phyloP scores from a whole-genome alignment of 1,140 invertebrate genomes.

The Danaus plexippus region DNA sequence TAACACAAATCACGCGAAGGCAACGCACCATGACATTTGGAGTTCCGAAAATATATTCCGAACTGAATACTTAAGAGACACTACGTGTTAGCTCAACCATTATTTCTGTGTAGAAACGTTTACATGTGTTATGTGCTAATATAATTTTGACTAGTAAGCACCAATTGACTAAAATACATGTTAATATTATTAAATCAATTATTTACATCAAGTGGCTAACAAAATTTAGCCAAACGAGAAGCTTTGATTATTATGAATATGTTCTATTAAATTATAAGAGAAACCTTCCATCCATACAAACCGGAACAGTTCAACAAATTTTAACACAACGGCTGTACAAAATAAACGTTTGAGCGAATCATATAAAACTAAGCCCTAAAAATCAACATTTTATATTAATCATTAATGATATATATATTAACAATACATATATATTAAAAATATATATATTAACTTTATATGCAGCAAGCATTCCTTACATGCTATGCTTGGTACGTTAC shows the following conservation, averaged over 20 bases:
- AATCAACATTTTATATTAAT: too few species aligned
- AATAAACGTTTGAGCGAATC: conserved; percentile 34
- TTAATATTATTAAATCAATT: conserved; percentile 41
- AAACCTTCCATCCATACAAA: conserved; percentile 6
- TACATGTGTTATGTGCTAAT: conserved; percentile 46
- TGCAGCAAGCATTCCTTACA: too few species aligned
- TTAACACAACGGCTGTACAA: conserved; percentile 12
- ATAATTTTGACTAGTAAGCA: conserved; percentile 72
- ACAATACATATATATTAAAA: too few species aligned
- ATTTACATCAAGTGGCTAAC: conserved; percentile 60
- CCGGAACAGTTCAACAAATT: conserved; percentile 3
- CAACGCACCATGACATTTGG: too few species aligned
- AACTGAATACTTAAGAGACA: too few species aligned
- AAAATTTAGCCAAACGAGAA: conserved; percentile 61
- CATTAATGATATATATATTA: too few species aligned
- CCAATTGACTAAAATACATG: conserved; percentile 62
- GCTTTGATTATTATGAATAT: conserved; percentile 23
- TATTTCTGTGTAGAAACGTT: conserved; percentile 18
- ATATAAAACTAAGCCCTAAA: not conserved
- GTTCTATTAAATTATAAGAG: too few species aligned
- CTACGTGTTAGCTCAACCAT: too few species aligned
- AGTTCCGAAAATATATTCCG: too few species aligned
- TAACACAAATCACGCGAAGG: too few species aligned
- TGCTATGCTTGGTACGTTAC: too few species aligned
- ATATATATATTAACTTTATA: too few species aligned